These are phyloP conservation scores for Gadopsis bispinosus DNA, from an alignment of 2,797 vertebrate species.

Conservation along the genomic window DNA sequence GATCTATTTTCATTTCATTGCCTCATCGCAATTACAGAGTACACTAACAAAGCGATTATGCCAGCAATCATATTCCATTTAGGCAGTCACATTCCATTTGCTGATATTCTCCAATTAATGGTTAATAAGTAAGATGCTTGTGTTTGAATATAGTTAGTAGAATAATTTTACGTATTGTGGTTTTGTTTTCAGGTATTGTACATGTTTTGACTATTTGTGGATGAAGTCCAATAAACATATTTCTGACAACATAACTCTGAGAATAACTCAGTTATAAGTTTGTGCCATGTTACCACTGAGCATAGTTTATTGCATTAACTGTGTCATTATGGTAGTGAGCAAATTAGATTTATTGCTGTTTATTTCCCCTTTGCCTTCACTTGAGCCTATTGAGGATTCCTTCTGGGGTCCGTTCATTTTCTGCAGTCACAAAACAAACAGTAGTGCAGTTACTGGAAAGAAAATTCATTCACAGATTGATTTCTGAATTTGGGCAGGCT, in stretches of 20 bases:
- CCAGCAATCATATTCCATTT: slow-evolving; percentile 69
- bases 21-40: slow-evolving; percentile 72
- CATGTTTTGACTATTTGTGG: background rate
- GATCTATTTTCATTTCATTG: slow-evolving; percentile 73
- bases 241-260: background rate
- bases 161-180: background rate
- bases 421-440: slow-evolving; percentile 26
- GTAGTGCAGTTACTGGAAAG: slow-evolving; percentile 6
- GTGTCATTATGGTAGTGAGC: slow-evolving; percentile 24
- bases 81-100: slow-evolving; percentile 64
- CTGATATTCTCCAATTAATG: slow-evolving; percentile 63
- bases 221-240: background rate
- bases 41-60: slow-evolving; percentile 70
- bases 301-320: slow-evolving; percentile 36
- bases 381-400: slow-evolving; percentile 14
- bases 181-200: too few relatives aligned
- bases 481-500: background rate
- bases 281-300: background rate
- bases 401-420: slow-evolving; percentile 35
- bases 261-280: background rate
- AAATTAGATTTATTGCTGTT: slow-evolving; percentile 47
- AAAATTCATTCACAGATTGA: slow-evolving; percentile 3
- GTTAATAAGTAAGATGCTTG: slow-evolving; percentile 52
- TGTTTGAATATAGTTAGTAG: slow-evolving; percentile 12
- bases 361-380: slow-evolving; percentile 35